Evolutionary conservation across 1,140 invertebrate genomes (phyloP), one percentile per base, ranked within the genome.

Genomic region (Bradynema listronoti): DNA sequence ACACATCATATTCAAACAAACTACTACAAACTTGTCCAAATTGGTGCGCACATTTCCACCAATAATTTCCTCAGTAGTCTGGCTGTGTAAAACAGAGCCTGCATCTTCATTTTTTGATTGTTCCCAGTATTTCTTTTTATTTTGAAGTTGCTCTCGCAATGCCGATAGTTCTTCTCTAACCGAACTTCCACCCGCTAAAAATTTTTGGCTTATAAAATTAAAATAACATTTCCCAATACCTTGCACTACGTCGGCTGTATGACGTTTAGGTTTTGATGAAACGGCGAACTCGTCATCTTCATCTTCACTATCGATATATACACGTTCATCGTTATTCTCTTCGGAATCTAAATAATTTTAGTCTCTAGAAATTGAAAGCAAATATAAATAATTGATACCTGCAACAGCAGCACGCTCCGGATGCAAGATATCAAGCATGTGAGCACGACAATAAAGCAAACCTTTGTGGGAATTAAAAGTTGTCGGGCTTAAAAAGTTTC

Each of bases 381-480:
- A 61, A 7, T 60, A 67, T 16, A 36, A 2, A 2, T 58, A 68
- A 41, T 9, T 32, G 32, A 22, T 50, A 46, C 42, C 43, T 45
- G 63, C 27, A 14, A 52, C 29, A 41, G 51, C 66, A 19, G 66
- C 64, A 11, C 60, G 55, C 56, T 75, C 72, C 9, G 72, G 72
- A 66, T 75, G 72, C 24, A 77, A 55, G 14, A 67, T 59, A 57
- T 73, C 71, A 16, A 70, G 47, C 49, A 69, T 63, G 52, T 75
- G 72, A 2, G 68, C 57, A 41, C 66, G 66, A 53, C 72, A 75
- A 29, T 64, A 60, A 9, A 75, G 45, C 34, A 54, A 51, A 16
- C 71, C 71, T 45, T 75, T 68, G 45, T 75, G 73, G 14, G 61
- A 71, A 53, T 75, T 76, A 58, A 74, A 75, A n/a, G 74, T 75